Percentiles rank a stretch among this genome's conserved stretches.
Evolutionary conservation across 2,888 invertebrate genomes (phyloP).

Genomic region (Leucozona laternaria): DNA sequence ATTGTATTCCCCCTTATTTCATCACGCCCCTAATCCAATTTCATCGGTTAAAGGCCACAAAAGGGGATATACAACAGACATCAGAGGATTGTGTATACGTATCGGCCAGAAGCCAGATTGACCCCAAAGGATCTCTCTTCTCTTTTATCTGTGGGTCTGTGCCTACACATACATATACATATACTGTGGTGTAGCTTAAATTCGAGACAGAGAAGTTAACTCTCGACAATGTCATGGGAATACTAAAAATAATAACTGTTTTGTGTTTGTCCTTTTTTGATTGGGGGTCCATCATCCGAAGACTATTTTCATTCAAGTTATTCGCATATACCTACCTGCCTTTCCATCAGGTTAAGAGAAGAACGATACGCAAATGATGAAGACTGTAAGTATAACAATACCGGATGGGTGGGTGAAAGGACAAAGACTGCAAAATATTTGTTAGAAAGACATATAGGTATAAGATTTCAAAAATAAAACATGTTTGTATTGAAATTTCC

Average conservation of each 20-base stretch:
- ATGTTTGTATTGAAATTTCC: too few species aligned
- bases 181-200: slow-evolving; percentile 34
- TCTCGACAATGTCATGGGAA: slow-evolving; percentile 52
- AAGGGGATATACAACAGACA: not conserved
- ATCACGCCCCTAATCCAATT: not conserved
- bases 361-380: slow-evolving; percentile 62
- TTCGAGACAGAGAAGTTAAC: slow-evolving; percentile 28
- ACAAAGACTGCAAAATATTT: too few species aligned
- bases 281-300: slow-evolving; percentile 2
- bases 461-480: too few species aligned
- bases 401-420: not conserved
- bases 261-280: slow-evolving; percentile 32
- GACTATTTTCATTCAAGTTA: slow-evolving; percentile 10
- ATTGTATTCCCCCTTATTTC: not conserved
- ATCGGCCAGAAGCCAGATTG: slow-evolving; percentile 9
- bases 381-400: slow-evolving; percentile 36
- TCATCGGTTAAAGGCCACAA: slow-evolving; percentile 26
- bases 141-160: not conserved
- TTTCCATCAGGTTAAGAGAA: slow-evolving; percentile 40
- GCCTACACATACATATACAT: too few species aligned
- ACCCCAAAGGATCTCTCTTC: slow-evolving; percentile 33
- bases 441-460: too few species aligned
- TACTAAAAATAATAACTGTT: slow-evolving; percentile 71
- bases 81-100: not conserved
- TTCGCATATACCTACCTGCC: not conserved